Percentiles rank a stretch among this genome's conserved stretches.
phyloP scores from a whole-genome alignment of 2,797 vertebrate genomes.

The Sebastes dallii region DNA sequence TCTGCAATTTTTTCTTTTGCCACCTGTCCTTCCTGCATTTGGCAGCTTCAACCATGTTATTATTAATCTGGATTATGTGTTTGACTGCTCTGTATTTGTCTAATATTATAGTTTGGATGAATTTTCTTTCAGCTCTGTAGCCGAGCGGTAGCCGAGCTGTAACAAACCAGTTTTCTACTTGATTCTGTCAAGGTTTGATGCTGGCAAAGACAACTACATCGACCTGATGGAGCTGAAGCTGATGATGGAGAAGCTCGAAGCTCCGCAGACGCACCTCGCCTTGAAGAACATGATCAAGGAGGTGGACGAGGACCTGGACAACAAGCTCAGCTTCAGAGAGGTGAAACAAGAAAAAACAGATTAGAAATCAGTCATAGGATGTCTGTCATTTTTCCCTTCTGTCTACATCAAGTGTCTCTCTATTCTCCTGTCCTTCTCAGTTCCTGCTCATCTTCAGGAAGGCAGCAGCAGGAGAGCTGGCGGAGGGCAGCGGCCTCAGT shows the following conservation, averaged over 20 bases:
- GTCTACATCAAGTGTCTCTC: background rate
- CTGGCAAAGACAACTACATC: conserved; percentile 90
- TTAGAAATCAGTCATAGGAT: background rate
- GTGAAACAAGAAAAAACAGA: conserved; percentile 55
- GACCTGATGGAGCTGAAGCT: conserved; percentile 96
- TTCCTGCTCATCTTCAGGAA: conserved; percentile 97
- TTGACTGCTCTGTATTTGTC: too few species aligned
- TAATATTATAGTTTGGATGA: background rate
- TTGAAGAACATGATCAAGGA: conserved; percentile 99
- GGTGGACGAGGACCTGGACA: conserved; percentile 94
- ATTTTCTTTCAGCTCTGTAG: background rate
- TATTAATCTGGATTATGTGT: too few species aligned
- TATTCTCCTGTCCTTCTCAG: conserved; percentile 66
- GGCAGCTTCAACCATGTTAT: too few species aligned
- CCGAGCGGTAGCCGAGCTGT: background rate
- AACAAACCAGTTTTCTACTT: background rate
- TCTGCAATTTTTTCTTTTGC: too few species aligned
- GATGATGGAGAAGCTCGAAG: conserved; percentile 97
- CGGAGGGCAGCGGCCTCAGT: conserved; percentile 90
- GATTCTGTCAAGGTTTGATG: conserved; percentile 83
- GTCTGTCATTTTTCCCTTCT: background rate
- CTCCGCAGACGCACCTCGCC: conserved; percentile 93
- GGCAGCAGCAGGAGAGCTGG: conserved; percentile 91
- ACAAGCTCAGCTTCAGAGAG: conserved; percentile 95
- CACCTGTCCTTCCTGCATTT: too few species aligned